Evolutionary conservation across 2,888 invertebrate genomes (phyloP).

Genomic region (Thymelicus acteon): DNA sequence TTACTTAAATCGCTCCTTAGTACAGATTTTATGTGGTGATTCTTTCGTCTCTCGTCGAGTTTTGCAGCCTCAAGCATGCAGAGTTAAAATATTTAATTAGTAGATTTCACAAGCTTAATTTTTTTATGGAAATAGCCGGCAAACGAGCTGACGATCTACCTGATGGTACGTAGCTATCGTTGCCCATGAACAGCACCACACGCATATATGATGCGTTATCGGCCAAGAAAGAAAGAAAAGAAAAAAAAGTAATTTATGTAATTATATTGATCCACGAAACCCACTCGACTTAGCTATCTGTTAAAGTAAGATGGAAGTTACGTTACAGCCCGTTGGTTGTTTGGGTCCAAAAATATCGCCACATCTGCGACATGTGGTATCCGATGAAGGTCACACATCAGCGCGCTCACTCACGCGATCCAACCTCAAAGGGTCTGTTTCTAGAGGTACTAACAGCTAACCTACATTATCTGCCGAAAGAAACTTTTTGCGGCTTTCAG

Average conservation of each 20-base stretch:
- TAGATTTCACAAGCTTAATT: too few relatives aligned
- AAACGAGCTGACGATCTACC: too few relatives aligned
- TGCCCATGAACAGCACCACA: too few relatives aligned
- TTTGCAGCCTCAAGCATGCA: too few relatives aligned
- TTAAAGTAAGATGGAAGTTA: not conserved
- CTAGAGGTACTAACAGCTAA: not conserved
- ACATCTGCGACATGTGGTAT: conserved; percentile 3
- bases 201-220: too few relatives aligned
- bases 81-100: too few relatives aligned
- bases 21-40: too few relatives aligned
- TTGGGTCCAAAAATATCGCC: not conserved
- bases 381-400: not conserved
- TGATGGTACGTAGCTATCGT: too few relatives aligned
- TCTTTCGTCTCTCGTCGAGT: too few relatives aligned
- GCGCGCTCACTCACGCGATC: not conserved
- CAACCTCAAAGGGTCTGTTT: not conserved
- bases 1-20: too few relatives aligned
- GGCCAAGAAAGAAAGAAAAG: too few relatives aligned
- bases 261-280: not conserved
- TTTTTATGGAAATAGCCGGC: too few relatives aligned
- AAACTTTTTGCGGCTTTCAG: not conserved
- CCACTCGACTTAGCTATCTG: not conserved
- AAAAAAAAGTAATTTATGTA: not conserved
- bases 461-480: conserved; percentile 2
- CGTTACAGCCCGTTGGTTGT: not conserved